Conservation (phyloP, 2,113 vertebrate species). For the Uria lomvia region DNA sequence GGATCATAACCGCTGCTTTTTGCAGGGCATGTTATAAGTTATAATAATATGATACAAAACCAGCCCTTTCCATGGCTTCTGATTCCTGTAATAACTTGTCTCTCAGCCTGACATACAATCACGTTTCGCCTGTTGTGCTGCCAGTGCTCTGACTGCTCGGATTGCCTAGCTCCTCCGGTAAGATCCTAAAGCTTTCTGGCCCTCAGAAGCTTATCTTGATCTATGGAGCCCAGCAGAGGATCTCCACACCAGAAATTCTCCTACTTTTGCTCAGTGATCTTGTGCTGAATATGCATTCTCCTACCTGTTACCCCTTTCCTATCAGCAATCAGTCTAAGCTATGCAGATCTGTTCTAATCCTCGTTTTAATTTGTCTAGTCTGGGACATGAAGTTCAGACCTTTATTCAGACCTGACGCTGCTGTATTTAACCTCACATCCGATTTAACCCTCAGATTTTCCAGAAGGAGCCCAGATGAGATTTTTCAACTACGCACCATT, state of each 20-base stretch:
- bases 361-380: not conserved
- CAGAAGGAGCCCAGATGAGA: not conserved
- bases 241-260: not conserved
- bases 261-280: not conserved
- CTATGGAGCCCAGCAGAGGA: not conserved
- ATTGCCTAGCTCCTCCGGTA: not conserved
- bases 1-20: not conserved
- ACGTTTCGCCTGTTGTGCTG: not conserved
- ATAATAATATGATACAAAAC: not conserved
- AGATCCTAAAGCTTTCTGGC: not conserved
- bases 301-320: not conserved
- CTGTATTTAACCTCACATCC: not conserved
- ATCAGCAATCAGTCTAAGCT: not conserved
- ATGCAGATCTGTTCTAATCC: not conserved
- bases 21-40: not conserved
- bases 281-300: not conserved
- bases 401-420: not conserved
- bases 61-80: not conserved
- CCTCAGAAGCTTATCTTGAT: not conserved
- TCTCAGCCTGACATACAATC: not conserved
- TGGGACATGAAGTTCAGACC: not conserved
- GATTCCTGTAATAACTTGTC: not conserved
- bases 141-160: not conserved
- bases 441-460: not conserved
- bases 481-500: not conserved